Conservation (phyloP, 2,113 vertebrate genomes). For the Scalopus aquaticus region DNA sequence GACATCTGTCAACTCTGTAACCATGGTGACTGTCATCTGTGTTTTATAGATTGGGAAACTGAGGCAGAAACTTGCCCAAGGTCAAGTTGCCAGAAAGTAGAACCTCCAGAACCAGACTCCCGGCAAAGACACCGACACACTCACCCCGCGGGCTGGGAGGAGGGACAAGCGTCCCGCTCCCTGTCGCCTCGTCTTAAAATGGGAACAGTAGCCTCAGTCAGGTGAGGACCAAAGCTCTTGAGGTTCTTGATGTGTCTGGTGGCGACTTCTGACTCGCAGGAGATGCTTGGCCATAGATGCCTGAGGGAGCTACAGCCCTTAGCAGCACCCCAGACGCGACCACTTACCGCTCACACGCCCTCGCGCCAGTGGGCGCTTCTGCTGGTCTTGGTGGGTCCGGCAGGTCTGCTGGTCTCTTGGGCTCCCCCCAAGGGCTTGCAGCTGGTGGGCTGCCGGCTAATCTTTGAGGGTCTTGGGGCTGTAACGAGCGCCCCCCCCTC, state of each 20-base stretch:
- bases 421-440: rapidly evolving
- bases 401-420: background rate
- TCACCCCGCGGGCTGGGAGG: background rate
- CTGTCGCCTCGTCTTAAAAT: background rate
- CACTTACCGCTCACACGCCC: no score
- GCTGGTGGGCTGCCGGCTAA: no score
- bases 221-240: background rate
- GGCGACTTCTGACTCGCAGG: background rate
- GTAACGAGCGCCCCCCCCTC: background rate
- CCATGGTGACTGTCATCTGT: background rate
- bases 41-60: background rate
- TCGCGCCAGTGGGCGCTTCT: background rate
- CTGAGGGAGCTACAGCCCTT: background rate
- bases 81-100: background rate
- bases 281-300: background rate
- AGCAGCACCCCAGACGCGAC: background rate
- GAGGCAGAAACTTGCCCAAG: background rate
- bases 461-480: background rate
- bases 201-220: no score
- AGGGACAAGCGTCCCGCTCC: background rate
- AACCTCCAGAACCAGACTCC: background rate
- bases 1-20: background rate
- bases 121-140: background rate
- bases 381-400: background rate
- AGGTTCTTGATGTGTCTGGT: background rate